These are phyloP conservation scores for Prosopocoilus inquinatus DNA, from an alignment of 2,888 invertebrate species.

Conservation along the genomic window DNA sequence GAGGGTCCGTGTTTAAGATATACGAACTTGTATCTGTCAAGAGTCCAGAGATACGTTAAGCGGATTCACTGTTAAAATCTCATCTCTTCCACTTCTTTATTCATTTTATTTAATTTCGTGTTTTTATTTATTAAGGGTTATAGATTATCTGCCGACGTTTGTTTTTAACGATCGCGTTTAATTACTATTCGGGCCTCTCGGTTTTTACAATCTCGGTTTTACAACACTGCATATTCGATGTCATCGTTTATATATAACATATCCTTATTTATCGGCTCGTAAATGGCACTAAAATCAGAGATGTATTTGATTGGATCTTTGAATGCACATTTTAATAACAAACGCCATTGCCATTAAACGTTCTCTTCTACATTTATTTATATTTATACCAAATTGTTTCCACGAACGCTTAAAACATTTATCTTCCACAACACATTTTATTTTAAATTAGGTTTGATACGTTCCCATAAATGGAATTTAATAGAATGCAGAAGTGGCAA, in stretches of 20 bases:
- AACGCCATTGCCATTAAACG: constrained; percentile 5
- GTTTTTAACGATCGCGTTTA: constrained; percentile 38
- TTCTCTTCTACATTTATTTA: too few relatives aligned
- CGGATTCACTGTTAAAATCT: constrained; percentile 35
- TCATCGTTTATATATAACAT: constrained; percentile 36
- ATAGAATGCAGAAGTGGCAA: too few relatives aligned
- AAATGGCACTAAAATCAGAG: constrained; percentile 37
- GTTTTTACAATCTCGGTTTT: constrained; percentile 31
- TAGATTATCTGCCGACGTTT: constrained; percentile 38
- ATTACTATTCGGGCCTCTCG: constrained; percentile 35
- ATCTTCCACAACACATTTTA: too few relatives aligned
- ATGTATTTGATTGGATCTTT: constrained; percentile 33
- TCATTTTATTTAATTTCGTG: constrained; percentile 34
- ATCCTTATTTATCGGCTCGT: constrained; percentile 40
- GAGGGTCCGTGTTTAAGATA: constrained; percentile 32
- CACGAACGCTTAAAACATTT: too few relatives aligned
- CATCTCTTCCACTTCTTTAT: constrained; percentile 29
- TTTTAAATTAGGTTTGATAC: too few relatives aligned
- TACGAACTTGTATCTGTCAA: constrained; percentile 36
- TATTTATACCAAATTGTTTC: too few relatives aligned
- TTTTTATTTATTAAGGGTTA: constrained; percentile 25
- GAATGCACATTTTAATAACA: constrained; percentile 9
- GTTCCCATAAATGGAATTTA: too few relatives aligned
- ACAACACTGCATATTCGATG: constrained; percentile 32
- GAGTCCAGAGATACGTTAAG: constrained; percentile 36